Evolutionary conservation across 1,140 invertebrate genomes (phyloP), one percentile per base, ranked within the genome.

Genomic region (Drosophila chauvacae): DNA sequence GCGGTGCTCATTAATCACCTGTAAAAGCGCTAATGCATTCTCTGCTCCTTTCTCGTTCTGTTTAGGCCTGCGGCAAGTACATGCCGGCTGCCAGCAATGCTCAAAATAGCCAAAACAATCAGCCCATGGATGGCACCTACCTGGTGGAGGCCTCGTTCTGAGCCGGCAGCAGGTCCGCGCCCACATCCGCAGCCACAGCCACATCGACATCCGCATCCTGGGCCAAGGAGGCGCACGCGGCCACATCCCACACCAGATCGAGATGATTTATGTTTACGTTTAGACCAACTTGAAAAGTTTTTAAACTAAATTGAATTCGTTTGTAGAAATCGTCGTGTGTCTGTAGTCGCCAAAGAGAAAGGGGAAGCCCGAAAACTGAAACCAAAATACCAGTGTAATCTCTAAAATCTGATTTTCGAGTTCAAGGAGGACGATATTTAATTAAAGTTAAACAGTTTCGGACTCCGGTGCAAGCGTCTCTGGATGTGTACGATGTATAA

Each of bases 81-180:
- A 96, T 96, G 94, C 96, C 96, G 80, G 96, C 96, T 64, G 95
- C 96, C 72, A 94, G 95, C 91, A 95, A 95, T 74, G 95, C 95
- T 81, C 95, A 96, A 93, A 96, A 94, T 80, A 96, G 96, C 92
- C 95, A 96, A 94, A 96, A 95, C 71, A 95, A 96, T 90, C 95
- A 95, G 74, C 95, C 95, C 77, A 95, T 96, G 95, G 96, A 96
- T 90, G 96, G 95, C 88, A 96, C 96, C 83, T 96, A 96, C 93
- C 94, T 97, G 85, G 96, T 97, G 83, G 96, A 97, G 93, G 96
- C 96, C 81, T 96, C 96, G 56, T 96, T 96, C 94, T 92, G 90
- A 91, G 74, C 68, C 57, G 64, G 58, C 64, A 41, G 56, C 64
- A 37, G 60, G 28, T n/a, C 45, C 44, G 42, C 44, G 26, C 13